Evolutionary conservation across 2,888 invertebrate species (phyloP).

Genomic region (Leuctra nigra): DNA sequence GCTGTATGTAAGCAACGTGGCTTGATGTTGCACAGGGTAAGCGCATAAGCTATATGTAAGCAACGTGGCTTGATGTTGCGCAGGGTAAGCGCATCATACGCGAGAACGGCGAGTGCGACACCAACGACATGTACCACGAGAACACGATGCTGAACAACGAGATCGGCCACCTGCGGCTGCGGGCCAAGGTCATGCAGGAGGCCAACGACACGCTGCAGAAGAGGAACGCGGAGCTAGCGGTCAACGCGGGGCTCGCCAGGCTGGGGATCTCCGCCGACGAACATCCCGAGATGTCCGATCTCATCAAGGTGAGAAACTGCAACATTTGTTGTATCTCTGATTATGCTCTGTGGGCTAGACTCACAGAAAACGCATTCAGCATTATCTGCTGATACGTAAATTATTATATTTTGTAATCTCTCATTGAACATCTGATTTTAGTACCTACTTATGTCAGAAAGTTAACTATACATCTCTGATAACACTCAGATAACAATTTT

Average conservation of each 20-base stretch:
- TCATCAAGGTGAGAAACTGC: slow-evolving; percentile 42
- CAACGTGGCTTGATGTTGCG: too few species aligned
- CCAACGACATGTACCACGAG: slow-evolving; percentile 94
- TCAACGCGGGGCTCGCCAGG: slow-evolving; percentile 64
- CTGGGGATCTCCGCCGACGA: slow-evolving; percentile 47
- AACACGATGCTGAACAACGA: slow-evolving; percentile 88
- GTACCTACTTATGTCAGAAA: too few species aligned
- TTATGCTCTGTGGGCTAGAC: too few species aligned
- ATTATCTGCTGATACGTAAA: too few species aligned
- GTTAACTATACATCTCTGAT: too few species aligned
- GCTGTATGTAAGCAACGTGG: too few species aligned
- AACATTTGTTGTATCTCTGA: too few species aligned
- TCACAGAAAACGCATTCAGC: too few species aligned
- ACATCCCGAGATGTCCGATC: slow-evolving; percentile 52
- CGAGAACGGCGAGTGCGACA: slow-evolving; percentile 77
- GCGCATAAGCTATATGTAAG: too few species aligned
- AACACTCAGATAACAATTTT: too few species aligned
- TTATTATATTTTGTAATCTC: too few species aligned
- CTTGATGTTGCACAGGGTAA: slow-evolving; percentile 72
- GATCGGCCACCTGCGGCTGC: slow-evolving; percentile 74
- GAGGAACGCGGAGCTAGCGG: slow-evolving; percentile 71
- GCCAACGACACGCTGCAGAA: slow-evolving; percentile 82
- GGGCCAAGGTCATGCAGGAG: slow-evolving; percentile 92
- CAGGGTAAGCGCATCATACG: slow-evolving; percentile 83
- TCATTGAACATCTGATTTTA: too few species aligned